phyloP scores from a whole-genome alignment of 2,113 vertebrate genomes.

The Apodemus sylvaticus region DNA sequence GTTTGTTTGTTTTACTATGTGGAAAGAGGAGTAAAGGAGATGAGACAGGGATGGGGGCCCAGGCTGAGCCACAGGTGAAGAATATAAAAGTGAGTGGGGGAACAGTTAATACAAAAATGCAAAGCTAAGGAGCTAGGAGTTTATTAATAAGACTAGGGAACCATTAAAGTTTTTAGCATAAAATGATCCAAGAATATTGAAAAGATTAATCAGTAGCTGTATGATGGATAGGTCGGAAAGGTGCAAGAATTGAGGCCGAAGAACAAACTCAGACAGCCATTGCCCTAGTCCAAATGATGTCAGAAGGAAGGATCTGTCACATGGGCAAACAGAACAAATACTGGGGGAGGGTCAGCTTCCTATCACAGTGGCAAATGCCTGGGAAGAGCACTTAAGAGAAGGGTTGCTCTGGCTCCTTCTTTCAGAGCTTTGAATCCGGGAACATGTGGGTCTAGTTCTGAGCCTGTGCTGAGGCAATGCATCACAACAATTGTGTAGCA shows the following conservation, averaged over 20 bases:
- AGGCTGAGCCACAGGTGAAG: no score
- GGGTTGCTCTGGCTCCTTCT: not conserved
- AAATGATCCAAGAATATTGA: not conserved
- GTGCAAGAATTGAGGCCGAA: not conserved
- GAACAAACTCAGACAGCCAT: not conserved
- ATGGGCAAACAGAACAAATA: not conserved
- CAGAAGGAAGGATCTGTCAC: not conserved
- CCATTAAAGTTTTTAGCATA: conserved; percentile 11
- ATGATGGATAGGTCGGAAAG: not conserved
- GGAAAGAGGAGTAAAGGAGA: not conserved
- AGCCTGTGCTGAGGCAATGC: not conserved
- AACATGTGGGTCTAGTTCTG: not conserved
- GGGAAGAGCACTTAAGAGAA: not conserved
- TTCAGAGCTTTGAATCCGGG: not conserved
- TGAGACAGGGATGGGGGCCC: no score
- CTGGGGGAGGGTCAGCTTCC: not conserved
- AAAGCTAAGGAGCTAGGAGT: conserved; percentile 38
- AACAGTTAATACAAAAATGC: not conserved
- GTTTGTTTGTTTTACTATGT: not conserved
- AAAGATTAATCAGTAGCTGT: not conserved
- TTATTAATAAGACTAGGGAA: conserved; percentile 38
- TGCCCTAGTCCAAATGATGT: not conserved
- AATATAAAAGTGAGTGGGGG: no score
- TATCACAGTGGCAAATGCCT: not conserved
- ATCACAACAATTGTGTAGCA: not conserved